Percentiles rank a stretch among this genome's conserved stretches.
Conservation (phyloP, 2,888 invertebrate species). For the Cistogaster globosa region DNA sequence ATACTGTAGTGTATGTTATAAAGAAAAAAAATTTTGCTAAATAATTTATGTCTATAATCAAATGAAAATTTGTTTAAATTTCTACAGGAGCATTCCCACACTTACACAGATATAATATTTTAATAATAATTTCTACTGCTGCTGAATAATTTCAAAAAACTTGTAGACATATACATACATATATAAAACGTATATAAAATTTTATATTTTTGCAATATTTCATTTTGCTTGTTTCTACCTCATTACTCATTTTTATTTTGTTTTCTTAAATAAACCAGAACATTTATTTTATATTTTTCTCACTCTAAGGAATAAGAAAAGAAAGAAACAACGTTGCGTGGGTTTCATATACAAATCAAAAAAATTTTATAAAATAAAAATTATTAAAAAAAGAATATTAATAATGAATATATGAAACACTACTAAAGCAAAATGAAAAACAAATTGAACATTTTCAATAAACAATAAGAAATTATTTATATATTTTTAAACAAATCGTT, state of each 20-base stretch:
- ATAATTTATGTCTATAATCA: no score
- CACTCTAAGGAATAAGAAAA: conserved; percentile 1
- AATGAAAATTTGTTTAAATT: no score
- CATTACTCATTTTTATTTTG: conserved; percentile 24
- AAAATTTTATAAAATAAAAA: background rate
- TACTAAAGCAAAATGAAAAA: background rate
- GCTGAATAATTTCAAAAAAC: no score
- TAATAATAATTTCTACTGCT: no score
- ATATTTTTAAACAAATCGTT: no score
- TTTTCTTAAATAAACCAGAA: conserved; percentile 34
- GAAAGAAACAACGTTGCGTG: conserved; percentile 29
- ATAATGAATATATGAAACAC: conserved; percentile 47
- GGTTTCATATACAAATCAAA: conserved; percentile 34
- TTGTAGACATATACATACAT: no score
- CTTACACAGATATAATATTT: no score
- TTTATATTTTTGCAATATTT: conserved; percentile 54
- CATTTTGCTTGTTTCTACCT: conserved; percentile 35
- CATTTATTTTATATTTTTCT: conserved; percentile 23
- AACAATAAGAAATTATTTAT: conserved; percentile 44
- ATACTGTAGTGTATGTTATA: no score
- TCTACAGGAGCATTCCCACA: no score
- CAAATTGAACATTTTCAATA: background rate
- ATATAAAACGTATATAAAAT: conserved; percentile 11
- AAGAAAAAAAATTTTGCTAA: no score
- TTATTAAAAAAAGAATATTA: conserved; percentile 18